Evolutionary conservation across 2,797 vertebrate genomes (phyloP), one percentile per base, ranked within the genome.

Genomic region (Cottoperca gobio): DNA sequence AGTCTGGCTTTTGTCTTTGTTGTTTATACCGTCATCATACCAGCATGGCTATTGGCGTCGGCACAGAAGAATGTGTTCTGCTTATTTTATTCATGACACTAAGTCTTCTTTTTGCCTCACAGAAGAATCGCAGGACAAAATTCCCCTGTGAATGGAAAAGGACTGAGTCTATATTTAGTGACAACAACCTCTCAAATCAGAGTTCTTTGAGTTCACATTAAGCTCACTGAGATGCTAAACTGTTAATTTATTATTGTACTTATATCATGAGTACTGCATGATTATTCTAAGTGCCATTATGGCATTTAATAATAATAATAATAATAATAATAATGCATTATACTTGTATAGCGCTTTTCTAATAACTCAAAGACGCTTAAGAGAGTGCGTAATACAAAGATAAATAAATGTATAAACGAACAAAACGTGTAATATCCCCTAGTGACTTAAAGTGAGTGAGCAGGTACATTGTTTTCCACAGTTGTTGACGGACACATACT

Each of bases 21-120:
- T 61, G 23, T 75, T 69, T 72, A 24, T 48, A 53, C 49, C 17
- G 70, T 73, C 23, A 45, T 70, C 53, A 63, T 31, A 64, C 26
- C 24, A 54, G 8, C 46, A 55, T 45, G 39, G 12, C 31, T 12
- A 33, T 21, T 72, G 33, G 65, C 57, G 19, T 64, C 48, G 60
- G 28, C 57, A 65, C 16, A 52, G 58, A 59, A 33, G 11, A 74
- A 69, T 63, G 17, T 57, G 31, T 26, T 58, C n/a, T 69, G 48
- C 5, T 42, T 78, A n/a, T 73, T 79, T 70, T 76, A 60, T 64
- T 79, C 21, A 61, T 68, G 31, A 63, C 39, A 14, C 13, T 11
- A 23, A 24, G 23, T 53, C 21, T 6, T 65, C 28, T 17, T 60
- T 19, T 49, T 52, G 23, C 48, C 69, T 54, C 23, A 31, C 31